Conservation (phyloP, 1,140 invertebrate genomes). For the Magallana ariakensis region DNA sequence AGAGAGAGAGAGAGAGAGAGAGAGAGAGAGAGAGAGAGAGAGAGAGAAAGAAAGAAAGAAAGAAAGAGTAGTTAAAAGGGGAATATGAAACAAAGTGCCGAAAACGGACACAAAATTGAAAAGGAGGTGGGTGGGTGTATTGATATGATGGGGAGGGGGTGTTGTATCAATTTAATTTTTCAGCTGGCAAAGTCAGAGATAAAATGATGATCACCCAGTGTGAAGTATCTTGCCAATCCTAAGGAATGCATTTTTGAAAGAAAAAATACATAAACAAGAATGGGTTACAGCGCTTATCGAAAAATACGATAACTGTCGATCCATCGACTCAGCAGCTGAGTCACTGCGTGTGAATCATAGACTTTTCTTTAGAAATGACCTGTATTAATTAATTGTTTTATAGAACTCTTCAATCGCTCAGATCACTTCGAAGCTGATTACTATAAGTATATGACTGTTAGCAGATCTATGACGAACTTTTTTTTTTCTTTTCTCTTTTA, state of each 20-base stretch:
- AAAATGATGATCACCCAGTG: neutral
- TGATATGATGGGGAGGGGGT: too few relatives aligned
- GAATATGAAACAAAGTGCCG: too few relatives aligned
- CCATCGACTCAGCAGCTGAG: neutral
- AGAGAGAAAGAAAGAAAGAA: too few relatives aligned
- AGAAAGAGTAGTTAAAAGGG: too few relatives aligned
- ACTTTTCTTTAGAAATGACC: neutral
- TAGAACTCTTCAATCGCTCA: neutral
- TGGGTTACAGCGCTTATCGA: conserved; percentile 3
- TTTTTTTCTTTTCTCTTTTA: neutral
- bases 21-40: too few relatives aligned
- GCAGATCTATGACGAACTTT: neutral
- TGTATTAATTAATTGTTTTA: conserved; percentile 22
- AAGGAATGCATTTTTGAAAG: neutral
- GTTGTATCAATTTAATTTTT: neutral
- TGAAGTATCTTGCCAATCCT: conserved; percentile 1
- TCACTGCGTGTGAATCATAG: conserved; percentile 17
- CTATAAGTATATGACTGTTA: neutral
- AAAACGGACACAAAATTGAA: too few relatives aligned
- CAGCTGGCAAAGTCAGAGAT: neutral
- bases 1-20: neutral
- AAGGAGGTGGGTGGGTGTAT: too few relatives aligned
- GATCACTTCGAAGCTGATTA: neutral
- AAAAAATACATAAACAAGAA: neutral
- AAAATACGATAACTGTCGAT: conserved; percentile 31